Evolutionary conservation across 2,888 invertebrate species (phyloP).

Genomic region (Acanthosoma haemorrhoidale): DNA sequence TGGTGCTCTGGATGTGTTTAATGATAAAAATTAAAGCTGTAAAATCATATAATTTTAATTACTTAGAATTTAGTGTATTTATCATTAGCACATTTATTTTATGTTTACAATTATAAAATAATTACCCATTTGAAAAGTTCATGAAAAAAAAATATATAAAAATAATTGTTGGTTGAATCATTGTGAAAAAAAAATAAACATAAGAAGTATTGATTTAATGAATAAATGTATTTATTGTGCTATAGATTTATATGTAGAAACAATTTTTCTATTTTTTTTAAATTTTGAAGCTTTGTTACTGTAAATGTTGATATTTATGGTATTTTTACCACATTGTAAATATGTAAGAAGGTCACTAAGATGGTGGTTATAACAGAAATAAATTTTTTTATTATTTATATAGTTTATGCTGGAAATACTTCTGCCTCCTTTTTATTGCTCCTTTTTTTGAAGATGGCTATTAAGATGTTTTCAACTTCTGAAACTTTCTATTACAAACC

Average conservation of each 20-base stretch:
- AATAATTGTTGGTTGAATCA: too few relatives aligned
- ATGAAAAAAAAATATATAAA: too few relatives aligned
- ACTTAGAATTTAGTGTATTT: constrained; percentile 1
- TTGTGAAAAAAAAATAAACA: background rate
- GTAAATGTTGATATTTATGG: constrained; percentile 26
- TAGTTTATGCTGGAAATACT: background rate
- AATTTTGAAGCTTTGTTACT: constrained; percentile 27
- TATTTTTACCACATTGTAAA: constrained; percentile 25
- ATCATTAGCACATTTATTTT: constrained; percentile 19
- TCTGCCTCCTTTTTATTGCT: background rate
- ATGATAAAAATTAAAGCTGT: background rate
- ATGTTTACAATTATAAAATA: background rate
- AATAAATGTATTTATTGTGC: constrained; percentile 20
- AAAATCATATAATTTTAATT: constrained; percentile 7
- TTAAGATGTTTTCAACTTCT: too few relatives aligned
- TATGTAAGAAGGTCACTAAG: constrained; percentile 27
- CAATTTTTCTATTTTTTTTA: constrained; percentile 28
- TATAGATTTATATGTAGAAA: constrained; percentile 26
- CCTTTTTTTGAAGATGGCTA: too few relatives aligned
- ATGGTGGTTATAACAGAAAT: constrained; percentile 24
- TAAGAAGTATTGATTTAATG: background rate
- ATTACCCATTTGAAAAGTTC: too few relatives aligned
- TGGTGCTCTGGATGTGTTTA: background rate
- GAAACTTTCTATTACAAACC: too few relatives aligned
- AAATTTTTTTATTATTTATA: constrained; percentile 18